Percentiles rank a stretch among this genome's conserved stretches.
These are phyloP conservation scores for Salvelinus alpinus DNA, from an alignment of 2,113 vertebrate species.

Conservation along the genomic window DNA sequence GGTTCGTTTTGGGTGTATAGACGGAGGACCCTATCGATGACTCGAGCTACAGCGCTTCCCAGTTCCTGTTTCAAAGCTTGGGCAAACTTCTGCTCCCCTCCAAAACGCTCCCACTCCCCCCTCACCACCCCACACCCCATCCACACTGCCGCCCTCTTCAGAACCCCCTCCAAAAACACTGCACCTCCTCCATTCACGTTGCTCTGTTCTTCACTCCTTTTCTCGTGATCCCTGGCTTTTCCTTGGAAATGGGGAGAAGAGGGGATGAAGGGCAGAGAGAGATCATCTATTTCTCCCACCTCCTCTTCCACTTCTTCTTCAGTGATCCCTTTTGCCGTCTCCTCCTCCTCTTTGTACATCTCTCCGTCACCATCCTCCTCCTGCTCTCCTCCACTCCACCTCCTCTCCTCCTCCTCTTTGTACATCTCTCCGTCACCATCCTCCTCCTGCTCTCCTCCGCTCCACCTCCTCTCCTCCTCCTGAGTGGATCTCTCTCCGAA, in stretches of 20 bases:
- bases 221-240: slow-evolving; percentile 18
- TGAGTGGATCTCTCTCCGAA: slow-evolving; percentile 67
- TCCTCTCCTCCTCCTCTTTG: slow-evolving; percentile 43
- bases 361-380: slow-evolving; percentile 17
- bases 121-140: slow-evolving; percentile 66
- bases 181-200: slow-evolving; percentile 30
- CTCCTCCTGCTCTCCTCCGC: slow-evolving; percentile 41
- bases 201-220: slow-evolving; percentile 26
- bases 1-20: slow-evolving; percentile 65
- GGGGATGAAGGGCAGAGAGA: slow-evolving; percentile 49
- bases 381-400: slow-evolving; percentile 42
- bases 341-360: slow-evolving; percentile 55
- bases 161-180: slow-evolving; percentile 52
- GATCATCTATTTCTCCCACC: slow-evolving; percentile 29
- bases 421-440: slow-evolving; percentile 35
- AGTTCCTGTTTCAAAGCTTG: slow-evolving; percentile 76
- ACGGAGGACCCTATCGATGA: slow-evolving; percentile 77
- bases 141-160: slow-evolving; percentile 66
- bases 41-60: slow-evolving; percentile 71
- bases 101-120: slow-evolving; percentile 64
- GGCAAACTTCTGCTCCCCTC: slow-evolving; percentile 70
- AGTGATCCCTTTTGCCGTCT: slow-evolving; percentile 44
- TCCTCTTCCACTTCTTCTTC: slow-evolving; percentile 41
- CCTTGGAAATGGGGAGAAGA: slow-evolving; percentile 48
- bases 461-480: slow-evolving; percentile 22